Conservation (phyloP, 1,140 invertebrate genomes). For the Caerostris extrusa region DNA sequence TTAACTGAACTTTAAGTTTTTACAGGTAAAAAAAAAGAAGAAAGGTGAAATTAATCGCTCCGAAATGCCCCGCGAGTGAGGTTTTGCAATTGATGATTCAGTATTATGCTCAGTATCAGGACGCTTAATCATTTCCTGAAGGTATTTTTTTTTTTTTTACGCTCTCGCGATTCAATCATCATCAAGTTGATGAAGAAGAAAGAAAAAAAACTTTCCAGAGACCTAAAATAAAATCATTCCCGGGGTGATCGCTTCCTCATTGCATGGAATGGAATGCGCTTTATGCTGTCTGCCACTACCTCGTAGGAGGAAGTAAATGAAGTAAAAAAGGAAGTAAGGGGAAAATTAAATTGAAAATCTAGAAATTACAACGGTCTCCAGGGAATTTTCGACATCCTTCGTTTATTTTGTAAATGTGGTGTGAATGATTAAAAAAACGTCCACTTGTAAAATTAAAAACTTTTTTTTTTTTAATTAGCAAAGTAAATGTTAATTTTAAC, state of each 20-base stretch:
- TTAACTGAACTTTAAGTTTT: conserved; percentile 31
- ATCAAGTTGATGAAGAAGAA: conserved; percentile 33
- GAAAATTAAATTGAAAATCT: too few relatives aligned
- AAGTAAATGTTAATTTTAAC: too few relatives aligned
- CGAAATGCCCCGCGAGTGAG: background rate
- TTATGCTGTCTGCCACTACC: background rate
- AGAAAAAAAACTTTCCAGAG: background rate
- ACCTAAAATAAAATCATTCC: conserved; percentile 18
- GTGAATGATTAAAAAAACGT: too few relatives aligned
- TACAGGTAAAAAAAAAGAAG: background rate
- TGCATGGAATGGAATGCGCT: conserved; percentile 4
- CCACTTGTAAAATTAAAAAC: too few relatives aligned
- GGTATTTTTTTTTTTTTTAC: conserved; percentile 51
- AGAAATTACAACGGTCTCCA: too few relatives aligned
- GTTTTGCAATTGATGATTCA: conserved; percentile 39
- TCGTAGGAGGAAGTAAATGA: too few relatives aligned
- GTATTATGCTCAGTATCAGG: conserved; percentile 35
- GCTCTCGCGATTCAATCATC: conserved; percentile 44
- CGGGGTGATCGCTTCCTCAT: conserved; percentile 15
- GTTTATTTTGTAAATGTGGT: too few relatives aligned
- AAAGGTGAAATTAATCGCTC: background rate
- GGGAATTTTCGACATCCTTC: too few relatives aligned
- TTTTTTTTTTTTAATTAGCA: too few relatives aligned
- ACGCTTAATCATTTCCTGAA: conserved; percentile 41
- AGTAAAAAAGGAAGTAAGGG: too few relatives aligned